A percentile compares a stretch with the other conserved stretches of the same genome.
phyloP scores from a whole-genome alignment of 2,797 vertebrate species.

The Anguilla marmorata region DNA sequence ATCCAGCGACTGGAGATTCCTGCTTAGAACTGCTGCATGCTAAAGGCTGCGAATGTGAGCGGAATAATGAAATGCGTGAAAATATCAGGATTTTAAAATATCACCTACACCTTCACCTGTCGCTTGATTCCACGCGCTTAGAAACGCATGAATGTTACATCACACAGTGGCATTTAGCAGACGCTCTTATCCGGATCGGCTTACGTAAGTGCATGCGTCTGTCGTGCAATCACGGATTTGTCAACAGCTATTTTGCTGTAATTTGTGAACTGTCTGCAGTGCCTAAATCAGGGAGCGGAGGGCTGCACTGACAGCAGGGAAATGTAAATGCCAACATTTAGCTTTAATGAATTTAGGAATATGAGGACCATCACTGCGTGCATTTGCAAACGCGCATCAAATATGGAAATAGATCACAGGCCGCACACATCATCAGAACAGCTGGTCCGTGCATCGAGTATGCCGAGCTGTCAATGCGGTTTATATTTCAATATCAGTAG shows the following conservation, averaged over 20 bases:
- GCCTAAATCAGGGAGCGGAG: background rate
- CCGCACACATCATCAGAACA: background rate
- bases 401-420: background rate
- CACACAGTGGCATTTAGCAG: background rate
- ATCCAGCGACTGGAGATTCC: background rate
- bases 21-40: background rate
- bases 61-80: background rate
- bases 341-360: background rate
- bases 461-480: background rate
- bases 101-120: background rate
- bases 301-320: background rate
- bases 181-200: too few relatives aligned
- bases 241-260: background rate
- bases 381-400: background rate
- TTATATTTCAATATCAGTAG: background rate
- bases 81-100: background rate
- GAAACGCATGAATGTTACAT: background rate
- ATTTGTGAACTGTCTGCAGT: background rate
- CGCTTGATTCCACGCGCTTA: background rate
- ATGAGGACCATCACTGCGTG: background rate
- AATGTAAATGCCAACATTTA: background rate
- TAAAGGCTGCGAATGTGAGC: background rate
- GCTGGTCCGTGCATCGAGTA: background rate
- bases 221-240: background rate
- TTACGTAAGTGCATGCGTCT: background rate